Percentiles rank a stretch among this genome's conserved stretches.
Evolutionary conservation across 2,888 invertebrate species (phyloP).

Genomic region (Torymus aiolomorphi): DNA sequence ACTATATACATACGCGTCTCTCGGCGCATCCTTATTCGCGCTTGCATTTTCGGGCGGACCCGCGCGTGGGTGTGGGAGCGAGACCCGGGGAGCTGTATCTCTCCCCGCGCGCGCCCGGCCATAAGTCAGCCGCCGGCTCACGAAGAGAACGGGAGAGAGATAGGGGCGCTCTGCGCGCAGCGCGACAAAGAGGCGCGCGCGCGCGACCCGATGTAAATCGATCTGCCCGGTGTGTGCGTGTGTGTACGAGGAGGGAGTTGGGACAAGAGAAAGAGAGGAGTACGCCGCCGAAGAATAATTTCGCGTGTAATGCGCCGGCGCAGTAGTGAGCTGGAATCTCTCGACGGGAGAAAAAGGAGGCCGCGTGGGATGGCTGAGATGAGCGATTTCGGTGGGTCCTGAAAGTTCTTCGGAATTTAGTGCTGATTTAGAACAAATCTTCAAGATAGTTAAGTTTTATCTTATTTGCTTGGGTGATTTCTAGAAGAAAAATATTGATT

Average conservation of each 20-base stretch:
- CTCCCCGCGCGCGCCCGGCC: neutral
- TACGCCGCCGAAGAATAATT: slow-evolving; percentile 16
- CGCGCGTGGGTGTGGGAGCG: slow-evolving; percentile 47
- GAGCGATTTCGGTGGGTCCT: neutral
- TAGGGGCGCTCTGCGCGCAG: neutral
- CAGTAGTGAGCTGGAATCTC: neutral
- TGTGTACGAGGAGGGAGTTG: neutral
- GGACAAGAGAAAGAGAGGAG: slow-evolving; percentile 3
- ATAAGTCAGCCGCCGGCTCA: too few species aligned
- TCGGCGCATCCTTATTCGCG: too few species aligned
- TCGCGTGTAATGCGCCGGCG: neutral
- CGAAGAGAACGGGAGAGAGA: neutral
- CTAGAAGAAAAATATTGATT: too few species aligned
- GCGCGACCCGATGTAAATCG: slow-evolving; percentile 44
- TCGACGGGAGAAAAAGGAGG: neutral
- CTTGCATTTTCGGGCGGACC: too few species aligned
- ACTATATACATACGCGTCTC: too few species aligned
- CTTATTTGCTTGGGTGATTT: too few species aligned
- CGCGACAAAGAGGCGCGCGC: slow-evolving; percentile 12
- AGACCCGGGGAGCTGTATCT: neutral
- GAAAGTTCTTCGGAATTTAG: too few species aligned
- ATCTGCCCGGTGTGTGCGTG: neutral
- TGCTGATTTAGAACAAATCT: too few species aligned
- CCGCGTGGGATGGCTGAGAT: neutral
- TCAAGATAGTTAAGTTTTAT: too few species aligned